phyloP scores from a whole-genome alignment of 2,113 vertebrate genomes.

The Solea senegalensis region DNA sequence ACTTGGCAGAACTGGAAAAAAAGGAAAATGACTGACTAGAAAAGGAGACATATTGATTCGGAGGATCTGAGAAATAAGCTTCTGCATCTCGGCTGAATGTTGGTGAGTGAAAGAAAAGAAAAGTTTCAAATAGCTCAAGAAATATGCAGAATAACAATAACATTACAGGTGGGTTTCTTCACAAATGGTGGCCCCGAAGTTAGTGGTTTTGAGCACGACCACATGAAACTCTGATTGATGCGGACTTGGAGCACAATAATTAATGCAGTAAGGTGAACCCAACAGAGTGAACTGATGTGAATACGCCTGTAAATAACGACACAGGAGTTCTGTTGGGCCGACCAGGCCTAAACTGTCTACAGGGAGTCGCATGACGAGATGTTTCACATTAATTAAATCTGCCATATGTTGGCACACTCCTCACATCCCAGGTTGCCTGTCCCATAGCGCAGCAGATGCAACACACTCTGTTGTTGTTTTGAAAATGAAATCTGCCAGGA shows the following conservation, averaged over 20 bases:
- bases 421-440: constrained; percentile 31
- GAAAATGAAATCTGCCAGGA: constrained; percentile 59
- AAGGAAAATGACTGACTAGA: constrained; percentile 26
- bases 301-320: constrained; percentile 43
- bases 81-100: constrained; percentile 20
- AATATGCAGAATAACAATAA: too few relatives aligned
- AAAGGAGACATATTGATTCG: constrained; percentile 42
- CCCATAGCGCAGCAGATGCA: constrained; percentile 61
- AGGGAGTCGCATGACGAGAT: constrained; percentile 40
- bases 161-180: too few relatives aligned
- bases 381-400: constrained; percentile 69
- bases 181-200: not conserved
- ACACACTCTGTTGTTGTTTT: constrained; percentile 66
- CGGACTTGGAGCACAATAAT: constrained; percentile 39
- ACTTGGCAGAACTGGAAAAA: constrained; percentile 26
- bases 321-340: constrained; percentile 28
- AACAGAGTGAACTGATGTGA: constrained; percentile 40
- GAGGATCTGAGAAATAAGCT: constrained; percentile 42
- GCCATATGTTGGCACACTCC: constrained; percentile 63
- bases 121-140: not conserved
- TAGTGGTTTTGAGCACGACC: constrained; percentile 12
- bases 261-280: constrained; percentile 43
- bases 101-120: constrained; percentile 26
- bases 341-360: constrained; percentile 44
- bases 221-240: constrained; percentile 43